These are phyloP conservation scores for Hemibagrus guttatus DNA, from an alignment of 2,797 vertebrate genomes.

Conservation along the genomic window DNA sequence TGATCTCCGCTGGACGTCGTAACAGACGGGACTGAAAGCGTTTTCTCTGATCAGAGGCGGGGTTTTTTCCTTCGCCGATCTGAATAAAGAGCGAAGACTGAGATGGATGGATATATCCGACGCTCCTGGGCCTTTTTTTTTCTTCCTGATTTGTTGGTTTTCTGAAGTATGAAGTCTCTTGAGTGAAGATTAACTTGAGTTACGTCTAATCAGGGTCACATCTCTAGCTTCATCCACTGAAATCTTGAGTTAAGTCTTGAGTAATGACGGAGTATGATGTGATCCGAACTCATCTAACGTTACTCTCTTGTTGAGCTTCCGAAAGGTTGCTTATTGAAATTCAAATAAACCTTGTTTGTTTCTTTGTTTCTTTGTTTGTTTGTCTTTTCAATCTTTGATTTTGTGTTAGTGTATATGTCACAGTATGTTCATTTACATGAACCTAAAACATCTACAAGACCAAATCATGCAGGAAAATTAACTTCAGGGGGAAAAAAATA, in stretches of 20 bases:
- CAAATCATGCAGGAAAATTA: too few relatives aligned
- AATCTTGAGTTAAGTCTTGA: not conserved
- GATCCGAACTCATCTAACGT: not conserved
- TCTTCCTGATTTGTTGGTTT: not conserved
- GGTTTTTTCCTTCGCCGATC: not conserved
- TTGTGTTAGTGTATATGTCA: too few relatives aligned
- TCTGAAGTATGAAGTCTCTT: not conserved
- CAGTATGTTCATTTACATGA: too few relatives aligned
- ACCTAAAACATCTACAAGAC: too few relatives aligned
- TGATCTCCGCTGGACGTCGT: slow-evolving; percentile 4
- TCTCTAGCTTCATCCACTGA: not conserved
- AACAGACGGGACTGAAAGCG: not conserved
- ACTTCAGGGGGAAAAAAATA: too few relatives aligned
- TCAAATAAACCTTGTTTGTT: not conserved
- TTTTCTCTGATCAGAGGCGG: not conserved
- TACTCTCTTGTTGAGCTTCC: not conserved
- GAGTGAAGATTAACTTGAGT: not conserved
- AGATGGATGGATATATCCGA: not conserved
- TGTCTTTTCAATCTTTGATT: too few relatives aligned
- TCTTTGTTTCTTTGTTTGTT: too few relatives aligned
- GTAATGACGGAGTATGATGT: not conserved
- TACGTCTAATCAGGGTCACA: not conserved
- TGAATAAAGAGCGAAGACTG: not conserved
- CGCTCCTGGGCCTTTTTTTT: too few relatives aligned
- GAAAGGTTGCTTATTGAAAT: not conserved